A percentile compares a stretch with the other conserved stretches of the same genome.
These are phyloP conservation scores for Craterocephalus amniculus DNA, from an alignment of 2,797 vertebrate species.

Conservation along the genomic window DNA sequence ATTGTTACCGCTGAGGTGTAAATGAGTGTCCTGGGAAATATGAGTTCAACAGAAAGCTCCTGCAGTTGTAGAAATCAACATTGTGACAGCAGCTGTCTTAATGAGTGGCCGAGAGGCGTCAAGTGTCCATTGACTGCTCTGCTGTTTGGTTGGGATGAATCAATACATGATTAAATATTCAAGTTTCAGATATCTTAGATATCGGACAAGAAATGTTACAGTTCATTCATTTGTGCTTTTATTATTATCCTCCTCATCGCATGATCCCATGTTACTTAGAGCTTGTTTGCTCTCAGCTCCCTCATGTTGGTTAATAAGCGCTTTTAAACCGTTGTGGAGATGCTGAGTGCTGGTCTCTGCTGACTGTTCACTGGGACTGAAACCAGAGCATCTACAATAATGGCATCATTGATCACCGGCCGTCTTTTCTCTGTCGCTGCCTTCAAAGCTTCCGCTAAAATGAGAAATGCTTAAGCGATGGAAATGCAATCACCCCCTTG, in stretches of 20 bases:
- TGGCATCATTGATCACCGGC: constrained; percentile 68
- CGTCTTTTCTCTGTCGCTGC: constrained; percentile 31
- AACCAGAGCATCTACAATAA: constrained; percentile 66
- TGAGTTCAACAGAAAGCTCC: constrained; percentile 22
- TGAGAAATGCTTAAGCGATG: constrained; percentile 39
- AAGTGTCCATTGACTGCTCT: constrained; percentile 9
- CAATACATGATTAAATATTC: constrained; percentile 58
- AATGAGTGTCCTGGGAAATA: constrained; percentile 34
- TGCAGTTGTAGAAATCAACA: constrained; percentile 33
- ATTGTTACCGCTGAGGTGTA: constrained; percentile 23
- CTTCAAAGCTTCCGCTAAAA: constrained; percentile 44
- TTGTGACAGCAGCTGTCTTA: constrained; percentile 8
- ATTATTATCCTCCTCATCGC: too few relatives aligned
- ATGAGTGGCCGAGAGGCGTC: constrained; percentile 26
- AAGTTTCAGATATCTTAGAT: constrained; percentile 35
- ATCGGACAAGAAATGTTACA: background rate
- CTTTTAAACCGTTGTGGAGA: constrained; percentile 63
- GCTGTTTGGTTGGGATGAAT: constrained; percentile 24
- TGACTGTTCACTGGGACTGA: constrained; percentile 56
- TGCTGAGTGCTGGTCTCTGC: constrained; percentile 60
- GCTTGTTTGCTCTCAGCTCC: constrained; percentile 1
- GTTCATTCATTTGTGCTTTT: background rate
- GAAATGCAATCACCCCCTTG: constrained; percentile 25
- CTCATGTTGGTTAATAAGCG: constrained; percentile 52
- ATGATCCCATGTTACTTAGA: too few relatives aligned